phyloP scores from a whole-genome alignment of 2,113 vertebrate genomes.

The Rhinoderma darwinii region DNA sequence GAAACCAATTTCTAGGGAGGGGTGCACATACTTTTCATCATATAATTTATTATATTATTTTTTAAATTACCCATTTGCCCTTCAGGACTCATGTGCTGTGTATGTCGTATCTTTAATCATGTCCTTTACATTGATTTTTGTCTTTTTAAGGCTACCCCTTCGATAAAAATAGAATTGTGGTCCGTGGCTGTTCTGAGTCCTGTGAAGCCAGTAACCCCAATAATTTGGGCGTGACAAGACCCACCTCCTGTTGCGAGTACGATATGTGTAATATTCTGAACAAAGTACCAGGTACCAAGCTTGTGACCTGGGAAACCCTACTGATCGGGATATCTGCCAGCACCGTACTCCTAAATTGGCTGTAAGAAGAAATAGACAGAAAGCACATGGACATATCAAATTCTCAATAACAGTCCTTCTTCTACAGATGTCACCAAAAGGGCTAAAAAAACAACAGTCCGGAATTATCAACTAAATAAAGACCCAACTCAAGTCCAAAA shows the following conservation, averaged over 20 bases:
- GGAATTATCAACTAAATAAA: neutral
- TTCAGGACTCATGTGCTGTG: too few relatives aligned
- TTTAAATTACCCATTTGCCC: too few relatives aligned
- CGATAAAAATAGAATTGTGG: neutral
- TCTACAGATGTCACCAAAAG: neutral
- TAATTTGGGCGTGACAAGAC: slow-evolving; percentile 6
- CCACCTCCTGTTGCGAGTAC: neutral
- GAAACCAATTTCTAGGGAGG: too few relatives aligned
- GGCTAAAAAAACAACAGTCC: neutral
- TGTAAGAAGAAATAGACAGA: neutral
- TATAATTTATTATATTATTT: too few relatives aligned
- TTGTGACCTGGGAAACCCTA: neutral
- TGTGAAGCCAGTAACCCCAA: neutral
- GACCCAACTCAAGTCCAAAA: neutral
- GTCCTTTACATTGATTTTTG: neutral
- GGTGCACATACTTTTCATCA: too few relatives aligned
- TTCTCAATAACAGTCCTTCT: neutral
- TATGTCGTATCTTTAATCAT: too few relatives aligned
- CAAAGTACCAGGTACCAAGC: neutral
- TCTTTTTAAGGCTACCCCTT: slow-evolving; percentile 23
- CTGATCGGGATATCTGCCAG: neutral
- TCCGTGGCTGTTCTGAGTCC: neutral
- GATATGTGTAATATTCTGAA: neutral
- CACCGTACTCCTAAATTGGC: neutral
- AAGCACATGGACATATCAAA: neutral